Percentiles rank a stretch among this genome's conserved stretches.
phyloP scores from a whole-genome alignment of 2,797 vertebrate genomes.

The Darevskia mixta region DNA sequence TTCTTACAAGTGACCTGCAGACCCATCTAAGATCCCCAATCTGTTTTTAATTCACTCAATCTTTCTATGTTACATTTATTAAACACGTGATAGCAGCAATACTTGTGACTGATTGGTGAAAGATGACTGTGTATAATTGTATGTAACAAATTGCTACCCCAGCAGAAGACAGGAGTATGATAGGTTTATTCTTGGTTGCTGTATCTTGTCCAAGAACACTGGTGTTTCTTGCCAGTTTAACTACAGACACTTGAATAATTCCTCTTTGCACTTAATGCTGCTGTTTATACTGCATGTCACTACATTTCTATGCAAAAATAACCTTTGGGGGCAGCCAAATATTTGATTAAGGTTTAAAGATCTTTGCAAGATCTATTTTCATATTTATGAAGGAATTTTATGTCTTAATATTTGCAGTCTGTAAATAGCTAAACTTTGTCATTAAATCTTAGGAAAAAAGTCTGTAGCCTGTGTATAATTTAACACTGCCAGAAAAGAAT shows the following conservation, averaged over 20 bases:
- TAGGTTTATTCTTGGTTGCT: constrained; percentile 47
- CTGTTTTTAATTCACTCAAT: constrained; percentile 65
- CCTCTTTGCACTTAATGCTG: constrained; percentile 83
- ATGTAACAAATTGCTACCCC: constrained; percentile 57
- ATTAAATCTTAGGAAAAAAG: constrained; percentile 77
- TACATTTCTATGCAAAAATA: constrained; percentile 95
- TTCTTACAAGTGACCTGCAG: constrained; percentile 67
- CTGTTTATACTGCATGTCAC: constrained; percentile 83
- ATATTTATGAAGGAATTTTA: constrained; percentile 92
- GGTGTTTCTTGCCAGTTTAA: constrained; percentile 81
- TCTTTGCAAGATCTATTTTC: constrained; percentile 87
- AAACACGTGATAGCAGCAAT: constrained; percentile 72
- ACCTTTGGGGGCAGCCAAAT: constrained; percentile 77
- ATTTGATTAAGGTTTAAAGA: constrained; percentile 85
- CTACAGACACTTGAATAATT: constrained; percentile 86
- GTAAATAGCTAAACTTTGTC: constrained; percentile 81
- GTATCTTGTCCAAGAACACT: constrained; percentile 63
- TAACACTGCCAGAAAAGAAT: constrained; percentile 76
- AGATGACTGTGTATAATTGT: constrained; percentile 56
- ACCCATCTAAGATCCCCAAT: constrained; percentile 53
- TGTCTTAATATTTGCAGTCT: constrained; percentile 90
- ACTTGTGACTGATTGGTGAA: constrained; percentile 61
- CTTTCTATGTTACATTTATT: constrained; percentile 53
- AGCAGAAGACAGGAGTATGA: constrained; percentile 55
- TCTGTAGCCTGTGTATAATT: constrained; percentile 74